A percentile compares a stretch with the other conserved stretches of the same genome.
phyloP scores from a whole-genome alignment of 2,797 vertebrate species.

The Spinus olivaceus region DNA sequence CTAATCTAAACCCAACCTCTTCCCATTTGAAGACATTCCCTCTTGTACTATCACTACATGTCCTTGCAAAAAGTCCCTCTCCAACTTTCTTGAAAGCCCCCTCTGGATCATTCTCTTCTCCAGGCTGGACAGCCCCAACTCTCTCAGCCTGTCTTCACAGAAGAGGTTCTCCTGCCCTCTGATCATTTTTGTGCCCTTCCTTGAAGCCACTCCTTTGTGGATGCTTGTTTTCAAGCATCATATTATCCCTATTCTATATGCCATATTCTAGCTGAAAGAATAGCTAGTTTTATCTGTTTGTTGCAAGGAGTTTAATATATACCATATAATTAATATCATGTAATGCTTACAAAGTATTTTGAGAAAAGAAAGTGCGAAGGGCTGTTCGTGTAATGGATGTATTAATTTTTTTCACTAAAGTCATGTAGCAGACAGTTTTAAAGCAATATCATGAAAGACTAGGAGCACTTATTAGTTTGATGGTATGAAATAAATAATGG shows the following conservation, averaged over 20 bases:
- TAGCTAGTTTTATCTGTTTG: background rate
- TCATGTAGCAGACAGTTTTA: background rate
- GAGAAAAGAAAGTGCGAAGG: background rate
- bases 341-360: background rate
- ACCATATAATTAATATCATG: background rate
- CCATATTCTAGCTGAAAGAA: background rate
- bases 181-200: background rate
- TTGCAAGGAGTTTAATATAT: background rate
- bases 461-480: background rate
- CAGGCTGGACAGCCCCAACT: background rate
- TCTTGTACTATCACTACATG: rapidly evolving
- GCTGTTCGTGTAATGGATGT: background rate
- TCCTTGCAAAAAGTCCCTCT: background rate
- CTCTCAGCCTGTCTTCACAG: background rate
- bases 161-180: background rate
- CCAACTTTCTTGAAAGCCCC: background rate
- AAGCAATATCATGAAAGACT: background rate
- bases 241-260: background rate
- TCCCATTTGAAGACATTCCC: background rate
- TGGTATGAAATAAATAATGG: constrained; percentile 8
- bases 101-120: background rate
- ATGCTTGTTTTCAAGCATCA: background rate
- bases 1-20: background rate
- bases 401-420: background rate
- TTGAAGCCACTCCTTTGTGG: background rate